phyloP scores from a whole-genome alignment of 2,888 invertebrate species.

The Sicus ferrugineus region DNA sequence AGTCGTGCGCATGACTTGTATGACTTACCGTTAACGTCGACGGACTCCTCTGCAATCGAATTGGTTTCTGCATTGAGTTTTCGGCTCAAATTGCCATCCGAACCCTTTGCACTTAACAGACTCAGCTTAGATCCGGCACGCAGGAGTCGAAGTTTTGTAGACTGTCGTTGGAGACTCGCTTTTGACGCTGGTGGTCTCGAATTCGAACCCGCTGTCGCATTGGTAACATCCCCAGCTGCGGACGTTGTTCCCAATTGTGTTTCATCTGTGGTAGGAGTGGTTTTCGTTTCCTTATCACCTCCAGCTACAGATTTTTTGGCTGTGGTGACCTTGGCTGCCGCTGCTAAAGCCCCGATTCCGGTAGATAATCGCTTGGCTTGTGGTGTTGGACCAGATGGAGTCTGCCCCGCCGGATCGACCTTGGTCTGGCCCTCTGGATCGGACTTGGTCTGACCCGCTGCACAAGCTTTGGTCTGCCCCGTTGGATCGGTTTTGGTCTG shows the following conservation, averaged over 20 bases:
- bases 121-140: slow-evolving; percentile 59
- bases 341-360: not conserved
- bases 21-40: slow-evolving; percentile 40
- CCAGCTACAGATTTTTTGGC: slow-evolving; percentile 8
- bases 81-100: slow-evolving; percentile 57
- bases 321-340: not conserved
- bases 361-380: not conserved
- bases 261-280: slow-evolving; percentile 37
- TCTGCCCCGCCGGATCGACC: too few relatives aligned
- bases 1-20: too few relatives aligned
- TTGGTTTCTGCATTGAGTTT: slow-evolving; percentile 42
- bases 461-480: too few relatives aligned
- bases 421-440: too few relatives aligned
- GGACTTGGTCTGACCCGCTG: too few relatives aligned
- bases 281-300: not conserved
- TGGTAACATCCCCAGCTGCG: slow-evolving; percentile 36
- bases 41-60: slow-evolving; percentile 20
- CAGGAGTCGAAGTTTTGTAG: slow-evolving; percentile 54
- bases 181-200: slow-evolving; percentile 37
- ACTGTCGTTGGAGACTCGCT: slow-evolving; percentile 49
- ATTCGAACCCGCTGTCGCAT: slow-evolving; percentile 7
- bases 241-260: slow-evolving; percentile 26
- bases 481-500: too few relatives aligned
- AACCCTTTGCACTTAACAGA: slow-evolving; percentile 54
- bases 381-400: too few relatives aligned